Base-by-base conservation (phyloP, 2,113 vertebrate species). In the Picathartes gymnocephalus region DNA sequence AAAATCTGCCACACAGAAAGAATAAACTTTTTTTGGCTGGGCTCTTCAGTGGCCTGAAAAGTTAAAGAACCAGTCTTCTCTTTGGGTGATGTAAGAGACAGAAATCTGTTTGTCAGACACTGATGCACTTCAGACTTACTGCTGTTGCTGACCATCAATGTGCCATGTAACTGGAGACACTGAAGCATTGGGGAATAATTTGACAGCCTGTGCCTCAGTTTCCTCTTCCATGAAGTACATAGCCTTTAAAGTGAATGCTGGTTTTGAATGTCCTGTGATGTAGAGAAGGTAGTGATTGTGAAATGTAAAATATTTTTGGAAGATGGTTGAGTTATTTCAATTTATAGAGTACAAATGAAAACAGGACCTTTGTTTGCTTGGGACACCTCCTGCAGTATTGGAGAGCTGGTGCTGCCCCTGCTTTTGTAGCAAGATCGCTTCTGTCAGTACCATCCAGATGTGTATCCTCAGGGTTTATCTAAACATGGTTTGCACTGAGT, bases 401-500 rank as follows among this genome's bases (percentile, higher is more conserved):
- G 45, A 80, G 66, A 82, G 71, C 47, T 73, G 42, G 44, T 87
- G 58, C 30, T 95, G 80, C 61, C 82, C 45, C 82, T 84, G 4
- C 76, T 88, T 68, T 76, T 44, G 33, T 31, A 61, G 76, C 72
- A 90, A 92, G 92, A 95, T 97, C 90, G 72, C 6, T 87, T 30
- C 60, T 93, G 86, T 93, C 86, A 95, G 57, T 93, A 3, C 77
- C 18, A 56, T 95, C 92, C 96, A 96, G 95, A 96, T 96, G 96
- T 95, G 92, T 35, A 21, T 95, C 95, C 93, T 93, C 77, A 17
- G 88, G 92, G 72, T 81, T 92, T 94, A 77, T 90, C 82, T 90
- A 72, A 88, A 72, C 72, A 35, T 2, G 61, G 31, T 53, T 96
- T 90, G 60, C 90, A 11, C 88, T 33, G 92, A 1, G 0, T 93